Conservation (phyloP, 2,797 vertebrate species). For the Myiotriccus ornatus region DNA sequence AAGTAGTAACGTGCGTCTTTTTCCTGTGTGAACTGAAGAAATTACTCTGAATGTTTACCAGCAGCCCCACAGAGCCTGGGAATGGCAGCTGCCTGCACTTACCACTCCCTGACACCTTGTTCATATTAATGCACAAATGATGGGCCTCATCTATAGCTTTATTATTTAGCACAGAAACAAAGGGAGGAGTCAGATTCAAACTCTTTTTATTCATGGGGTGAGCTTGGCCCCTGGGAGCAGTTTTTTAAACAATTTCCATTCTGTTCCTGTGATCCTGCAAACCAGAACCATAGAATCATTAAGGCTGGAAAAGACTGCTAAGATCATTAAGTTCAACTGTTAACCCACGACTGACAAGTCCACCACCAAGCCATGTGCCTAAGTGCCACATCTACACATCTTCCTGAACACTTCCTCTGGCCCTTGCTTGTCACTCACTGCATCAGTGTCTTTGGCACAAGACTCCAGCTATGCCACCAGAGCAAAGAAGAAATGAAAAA, state of each 20-base stretch:
- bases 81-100: neutral
- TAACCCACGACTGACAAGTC: neutral
- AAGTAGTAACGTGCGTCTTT: neutral
- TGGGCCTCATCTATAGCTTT: neutral
- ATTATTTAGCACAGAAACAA: neutral
- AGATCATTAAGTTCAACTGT: neutral
- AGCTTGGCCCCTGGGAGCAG: neutral
- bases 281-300: neutral
- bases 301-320: neutral
- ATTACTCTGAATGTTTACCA: neutral
- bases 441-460: neutral
- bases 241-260: neutral
- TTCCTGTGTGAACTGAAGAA: neutral
- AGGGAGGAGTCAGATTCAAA: neutral
- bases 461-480: neutral
- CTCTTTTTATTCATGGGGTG: neutral
- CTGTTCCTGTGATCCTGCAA: neutral
- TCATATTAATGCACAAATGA: neutral
- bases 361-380: neutral
- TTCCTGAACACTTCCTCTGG: neutral
- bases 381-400: neutral
- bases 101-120: neutral
- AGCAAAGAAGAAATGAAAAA: neutral
- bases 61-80: neutral
- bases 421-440: neutral